phyloP scores from a whole-genome alignment of 2,113 vertebrate species.

The Centropristis striata region DNA sequence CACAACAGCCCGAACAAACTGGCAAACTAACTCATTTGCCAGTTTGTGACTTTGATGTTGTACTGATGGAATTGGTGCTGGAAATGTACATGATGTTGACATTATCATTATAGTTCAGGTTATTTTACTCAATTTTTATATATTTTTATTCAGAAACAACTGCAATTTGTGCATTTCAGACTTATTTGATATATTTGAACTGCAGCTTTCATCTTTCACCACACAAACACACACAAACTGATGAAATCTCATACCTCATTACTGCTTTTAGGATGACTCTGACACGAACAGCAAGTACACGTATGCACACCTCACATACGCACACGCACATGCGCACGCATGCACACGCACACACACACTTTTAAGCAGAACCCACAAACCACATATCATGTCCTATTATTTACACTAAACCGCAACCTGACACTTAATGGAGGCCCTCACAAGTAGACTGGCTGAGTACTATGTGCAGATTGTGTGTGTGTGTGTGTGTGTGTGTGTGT shows the following conservation, averaged over 20 bases:
- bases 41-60: too few relatives aligned
- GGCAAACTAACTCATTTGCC: too few relatives aligned
- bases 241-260: slow-evolving; percentile 25
- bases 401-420: slow-evolving; percentile 44
- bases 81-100: too few relatives aligned
- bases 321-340: background rate
- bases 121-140: too few relatives aligned
- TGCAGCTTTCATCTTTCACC: background rate
- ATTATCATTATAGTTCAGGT: too few relatives aligned
- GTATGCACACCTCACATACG: background rate
- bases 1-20: too few relatives aligned
- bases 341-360: background rate
- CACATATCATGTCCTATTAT: slow-evolving; percentile 32
- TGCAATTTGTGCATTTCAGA: too few relatives aligned
- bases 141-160: too few relatives aligned
- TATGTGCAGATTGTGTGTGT: background rate
- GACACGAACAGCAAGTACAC: background rate
- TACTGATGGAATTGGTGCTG: too few relatives aligned
- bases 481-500: background rate
- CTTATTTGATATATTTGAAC: too few relatives aligned
- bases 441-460: slow-evolving; percentile 19
- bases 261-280: slow-evolving; percentile 12
- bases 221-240: slow-evolving; percentile 3
- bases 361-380: slow-evolving; percentile 33
- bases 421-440: slow-evolving; percentile 30